Evolutionary conservation across 1,140 invertebrate species (phyloP).

Genomic region (Achatina immaculata): DNA sequence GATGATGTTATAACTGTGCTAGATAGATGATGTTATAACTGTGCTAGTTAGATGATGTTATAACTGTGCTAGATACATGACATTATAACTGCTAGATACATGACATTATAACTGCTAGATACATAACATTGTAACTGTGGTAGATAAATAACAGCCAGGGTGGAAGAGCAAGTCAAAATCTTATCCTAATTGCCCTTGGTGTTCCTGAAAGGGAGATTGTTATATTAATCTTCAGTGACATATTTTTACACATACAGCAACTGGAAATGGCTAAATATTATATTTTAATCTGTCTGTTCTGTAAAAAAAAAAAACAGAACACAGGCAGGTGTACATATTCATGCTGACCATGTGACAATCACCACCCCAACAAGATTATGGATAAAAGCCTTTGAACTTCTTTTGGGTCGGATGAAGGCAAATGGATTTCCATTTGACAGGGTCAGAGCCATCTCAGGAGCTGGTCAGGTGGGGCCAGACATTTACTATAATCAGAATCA

Average conservation of each 20-base stretch:
- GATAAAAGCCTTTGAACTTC: slow-evolving; percentile 91
- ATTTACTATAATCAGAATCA: not conserved
- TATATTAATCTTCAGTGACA: too few species aligned
- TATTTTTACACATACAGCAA: too few species aligned
- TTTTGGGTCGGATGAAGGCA: slow-evolving; percentile 84
- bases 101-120: too few species aligned
- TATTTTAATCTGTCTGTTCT: too few species aligned
- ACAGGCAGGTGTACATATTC: slow-evolving; percentile 78
- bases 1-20: not conserved
- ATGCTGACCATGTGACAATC: slow-evolving; percentile 76
- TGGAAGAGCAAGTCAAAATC: too few species aligned
- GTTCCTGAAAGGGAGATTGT: too few species aligned
- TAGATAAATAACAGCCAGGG: not conserved
- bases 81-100: too few species aligned
- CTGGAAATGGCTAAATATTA: too few species aligned
- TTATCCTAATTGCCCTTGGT: too few species aligned
- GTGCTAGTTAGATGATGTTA: too few species aligned
- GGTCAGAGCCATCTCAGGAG: slow-evolving; percentile 87
- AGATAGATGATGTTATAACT: too few species aligned
- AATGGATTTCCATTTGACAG: slow-evolving; percentile 86
- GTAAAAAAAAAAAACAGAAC: slow-evolving; percentile 64
- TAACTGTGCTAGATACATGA: not conserved
- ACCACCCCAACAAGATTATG: slow-evolving; percentile 90
- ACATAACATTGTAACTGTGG: not conserved
- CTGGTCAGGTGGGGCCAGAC: slow-evolving; percentile 88